Conservation (phyloP, 2,113 vertebrate genomes). For the Oriolus oriolus region DNA sequence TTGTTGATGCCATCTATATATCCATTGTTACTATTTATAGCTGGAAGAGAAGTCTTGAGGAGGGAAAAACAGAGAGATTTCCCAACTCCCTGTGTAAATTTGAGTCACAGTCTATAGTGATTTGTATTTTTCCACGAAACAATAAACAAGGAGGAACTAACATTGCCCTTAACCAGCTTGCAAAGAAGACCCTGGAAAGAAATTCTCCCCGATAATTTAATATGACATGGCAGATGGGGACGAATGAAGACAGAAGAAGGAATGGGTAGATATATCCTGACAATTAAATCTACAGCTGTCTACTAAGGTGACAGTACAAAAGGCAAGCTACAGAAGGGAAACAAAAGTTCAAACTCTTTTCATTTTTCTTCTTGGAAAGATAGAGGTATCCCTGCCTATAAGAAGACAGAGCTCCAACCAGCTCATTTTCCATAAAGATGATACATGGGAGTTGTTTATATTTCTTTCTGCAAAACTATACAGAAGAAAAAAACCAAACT, state of each 20-base stretch:
- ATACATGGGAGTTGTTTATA: neutral
- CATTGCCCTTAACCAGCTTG: neutral
- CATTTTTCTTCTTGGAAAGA: neutral
- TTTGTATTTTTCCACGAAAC: neutral
- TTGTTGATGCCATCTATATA: neutral
- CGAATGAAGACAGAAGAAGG: neutral
- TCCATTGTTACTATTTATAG: neutral
- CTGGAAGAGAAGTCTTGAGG: neutral
- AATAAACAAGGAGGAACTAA: slow-evolving; percentile 14
- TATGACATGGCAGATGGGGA: neutral
- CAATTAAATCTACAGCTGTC: neutral
- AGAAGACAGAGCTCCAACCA: neutral
- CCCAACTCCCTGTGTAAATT: neutral
- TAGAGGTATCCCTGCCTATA: neutral
- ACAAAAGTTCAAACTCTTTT: neutral
- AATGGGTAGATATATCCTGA: neutral
- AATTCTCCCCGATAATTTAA: neutral
- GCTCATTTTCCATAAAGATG: neutral
- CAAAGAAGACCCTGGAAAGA: neutral
- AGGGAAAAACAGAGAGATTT: neutral
- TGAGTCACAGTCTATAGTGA: neutral
- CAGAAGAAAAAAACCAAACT: neutral
- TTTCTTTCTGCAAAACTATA: neutral
- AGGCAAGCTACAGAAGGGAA: neutral
- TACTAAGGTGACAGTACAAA: neutral